Conservation (phyloP, 2,113 vertebrate genomes). For the Cinclus mexicanus region DNA sequence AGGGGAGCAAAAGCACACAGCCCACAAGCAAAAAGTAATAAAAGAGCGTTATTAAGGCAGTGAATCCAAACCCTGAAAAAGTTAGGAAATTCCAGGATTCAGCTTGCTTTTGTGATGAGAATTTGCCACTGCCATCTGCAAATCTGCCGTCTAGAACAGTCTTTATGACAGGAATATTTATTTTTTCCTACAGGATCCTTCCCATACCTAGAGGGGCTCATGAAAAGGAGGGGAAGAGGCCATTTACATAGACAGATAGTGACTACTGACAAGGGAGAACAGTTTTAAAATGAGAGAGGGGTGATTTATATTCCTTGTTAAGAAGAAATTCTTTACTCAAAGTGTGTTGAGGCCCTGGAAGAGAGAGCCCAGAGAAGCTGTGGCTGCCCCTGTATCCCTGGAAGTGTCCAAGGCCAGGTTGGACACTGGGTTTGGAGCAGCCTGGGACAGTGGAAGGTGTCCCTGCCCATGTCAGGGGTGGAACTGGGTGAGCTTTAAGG, state of each 20-base stretch:
- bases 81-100: background rate
- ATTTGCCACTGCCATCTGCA: background rate
- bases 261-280: background rate
- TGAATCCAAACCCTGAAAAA: background rate
- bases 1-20: background rate
- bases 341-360: background rate
- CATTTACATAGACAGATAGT: background rate
- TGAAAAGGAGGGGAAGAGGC: background rate
- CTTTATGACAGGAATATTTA: background rate
- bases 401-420: rapidly evolving
- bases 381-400: background rate
- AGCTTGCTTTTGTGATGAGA: background rate
- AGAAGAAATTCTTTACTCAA: background rate
- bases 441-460: rapidly evolving
- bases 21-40: background rate
- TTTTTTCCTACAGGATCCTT: background rate
- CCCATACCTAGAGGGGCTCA: background rate
- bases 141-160: too few relatives aligned
- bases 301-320: background rate
- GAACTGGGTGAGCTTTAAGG: background rate
- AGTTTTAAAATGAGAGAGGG: background rate
- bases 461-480: background rate
- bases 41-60: background rate
- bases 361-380: background rate
- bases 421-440: rapidly evolving